Conservation (phyloP, 92 coral and sea anemone genomes). For the Epizoanthus scotinus region DNA sequence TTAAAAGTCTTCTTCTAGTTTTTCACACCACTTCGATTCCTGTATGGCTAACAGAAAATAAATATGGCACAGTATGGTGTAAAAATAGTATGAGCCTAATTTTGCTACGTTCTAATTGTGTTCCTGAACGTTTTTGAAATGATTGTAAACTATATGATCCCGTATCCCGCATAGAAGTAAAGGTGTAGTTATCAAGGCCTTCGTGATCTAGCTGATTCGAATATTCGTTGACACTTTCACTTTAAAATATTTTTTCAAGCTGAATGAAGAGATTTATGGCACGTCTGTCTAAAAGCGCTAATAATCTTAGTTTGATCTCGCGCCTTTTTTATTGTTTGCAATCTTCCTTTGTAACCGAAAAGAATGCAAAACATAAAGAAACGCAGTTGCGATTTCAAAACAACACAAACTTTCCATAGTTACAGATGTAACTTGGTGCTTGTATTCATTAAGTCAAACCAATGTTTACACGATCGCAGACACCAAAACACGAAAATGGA, state of each 20-base stretch:
- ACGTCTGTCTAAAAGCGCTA: neutral
- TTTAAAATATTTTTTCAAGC: neutral
- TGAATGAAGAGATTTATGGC: neutral
- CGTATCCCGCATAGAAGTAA: constrained; percentile 18
- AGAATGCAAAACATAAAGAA: constrained; percentile 16
- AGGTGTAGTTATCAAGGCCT: neutral
- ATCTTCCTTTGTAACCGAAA: constrained; percentile 7
- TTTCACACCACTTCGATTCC: constrained; percentile 9
- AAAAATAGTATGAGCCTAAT: constrained; percentile 22
- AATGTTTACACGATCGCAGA: constrained; percentile 28
- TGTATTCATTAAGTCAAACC: constrained; percentile 20
- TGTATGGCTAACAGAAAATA: constrained; percentile 35
- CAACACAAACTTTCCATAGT: constrained; percentile 25
- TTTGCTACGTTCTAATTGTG: constrained; percentile 18
- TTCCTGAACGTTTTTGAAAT: constrained; percentile 40
- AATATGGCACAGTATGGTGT: constrained; percentile 40
- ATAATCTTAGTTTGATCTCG: neutral
- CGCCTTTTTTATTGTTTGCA: neutral
- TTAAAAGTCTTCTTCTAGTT: constrained; percentile 24
- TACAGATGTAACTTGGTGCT: constrained; percentile 29
- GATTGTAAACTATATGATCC: constrained; percentile 36
- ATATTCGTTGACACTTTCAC: neutral
- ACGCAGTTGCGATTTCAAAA: constrained; percentile 22
- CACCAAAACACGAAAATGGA: neutral
- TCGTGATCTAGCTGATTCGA: too few relatives aligned